Evolutionary conservation across 2,797 vertebrate genomes (phyloP), one percentile per base, ranked within the genome.

Genomic region (Neostethus bicornis): DNA sequence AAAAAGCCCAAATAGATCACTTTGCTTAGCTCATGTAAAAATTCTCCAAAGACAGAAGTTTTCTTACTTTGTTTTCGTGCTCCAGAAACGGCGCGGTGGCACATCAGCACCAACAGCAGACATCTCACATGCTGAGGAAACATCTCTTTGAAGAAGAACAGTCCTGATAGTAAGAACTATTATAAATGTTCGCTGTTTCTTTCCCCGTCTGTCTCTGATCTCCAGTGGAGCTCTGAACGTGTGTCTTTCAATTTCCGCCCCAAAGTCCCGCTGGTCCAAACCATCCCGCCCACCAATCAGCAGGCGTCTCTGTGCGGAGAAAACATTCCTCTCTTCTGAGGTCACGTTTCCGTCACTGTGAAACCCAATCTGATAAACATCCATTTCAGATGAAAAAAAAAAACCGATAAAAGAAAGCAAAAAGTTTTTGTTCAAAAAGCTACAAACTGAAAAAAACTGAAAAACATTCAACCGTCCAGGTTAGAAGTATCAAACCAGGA

Each of bases 241-340:
- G n/a, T 7, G 50, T 0, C 38, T 7, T 17, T 14, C 7, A 5
- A 45, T 29, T 13, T 58, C 78, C 50, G 34, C 51, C 63, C 31
- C 53, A 35, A 10, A 12, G 49, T 37, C 45, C 20, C 0, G 31
- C 14, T 4, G 26, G 38, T 52, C 58, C 45, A 13, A 46, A 25
- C 28, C 25, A 28, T 38, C 23, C 26, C 8, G n/a, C 55, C 52
- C 32, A 31, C 56, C 75, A 62, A 73, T 65, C 69, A 59, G 13
- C 26, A 4, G 17, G 39, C 4, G 48, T 0, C 32, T 3, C 38
- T 8, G 6, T 6, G 0, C 26, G 11, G 12, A 20, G 2, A 35
- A 7, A 1, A 24, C n/a, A 75, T 85, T 77, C 84, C 67, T 59
- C 0, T 17, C 1, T 2, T 0, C 3, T 77, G 83, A 85, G 6